phyloP scores from a whole-genome alignment of 2,888 invertebrate genomes.

The Polydrusus tereticollis region DNA sequence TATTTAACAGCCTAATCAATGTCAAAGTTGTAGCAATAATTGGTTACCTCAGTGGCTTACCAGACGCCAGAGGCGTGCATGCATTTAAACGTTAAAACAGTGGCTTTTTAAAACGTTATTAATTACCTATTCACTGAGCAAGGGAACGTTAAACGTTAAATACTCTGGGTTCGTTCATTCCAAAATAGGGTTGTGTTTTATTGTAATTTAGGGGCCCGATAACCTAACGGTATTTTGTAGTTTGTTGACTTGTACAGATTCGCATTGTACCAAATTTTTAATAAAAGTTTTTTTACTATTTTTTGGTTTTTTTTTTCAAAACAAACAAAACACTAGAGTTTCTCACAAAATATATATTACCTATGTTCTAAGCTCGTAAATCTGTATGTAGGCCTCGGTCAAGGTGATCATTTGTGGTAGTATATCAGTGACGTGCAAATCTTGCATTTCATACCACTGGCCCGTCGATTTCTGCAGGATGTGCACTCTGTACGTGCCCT shows the following conservation, averaged over 20 bases:
- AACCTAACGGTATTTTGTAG: background rate
- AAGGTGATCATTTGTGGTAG: constrained; percentile 99
- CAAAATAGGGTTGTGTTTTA: background rate
- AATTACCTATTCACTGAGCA: background rate
- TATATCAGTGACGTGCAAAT: constrained; percentile 98
- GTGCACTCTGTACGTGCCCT: constrained; percentile 95
- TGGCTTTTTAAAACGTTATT: background rate
- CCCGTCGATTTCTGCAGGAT: constrained; percentile 90
- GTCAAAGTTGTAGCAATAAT: no score
- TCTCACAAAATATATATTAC: background rate
- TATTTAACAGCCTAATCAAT: no score
- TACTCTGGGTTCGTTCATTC: background rate
- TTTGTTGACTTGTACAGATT: constrained; percentile 21
- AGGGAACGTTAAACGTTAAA: background rate
- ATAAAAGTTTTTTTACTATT: constrained; percentile 20
- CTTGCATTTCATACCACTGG: constrained; percentile 90
- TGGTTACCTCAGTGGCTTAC: no score
- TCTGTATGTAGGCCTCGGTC: constrained; percentile 98
- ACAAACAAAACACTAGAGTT: background rate
- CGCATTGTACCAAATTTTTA: constrained; percentile 17
- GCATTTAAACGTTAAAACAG: no score
- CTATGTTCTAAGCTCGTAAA: constrained; percentile 72
- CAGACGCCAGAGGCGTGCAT: no score
- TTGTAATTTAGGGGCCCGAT: background rate
- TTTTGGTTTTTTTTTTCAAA: background rate